phyloP scores from a whole-genome alignment of 2,888 invertebrate genomes.

The Pharmacophagus antenor region DNA sequence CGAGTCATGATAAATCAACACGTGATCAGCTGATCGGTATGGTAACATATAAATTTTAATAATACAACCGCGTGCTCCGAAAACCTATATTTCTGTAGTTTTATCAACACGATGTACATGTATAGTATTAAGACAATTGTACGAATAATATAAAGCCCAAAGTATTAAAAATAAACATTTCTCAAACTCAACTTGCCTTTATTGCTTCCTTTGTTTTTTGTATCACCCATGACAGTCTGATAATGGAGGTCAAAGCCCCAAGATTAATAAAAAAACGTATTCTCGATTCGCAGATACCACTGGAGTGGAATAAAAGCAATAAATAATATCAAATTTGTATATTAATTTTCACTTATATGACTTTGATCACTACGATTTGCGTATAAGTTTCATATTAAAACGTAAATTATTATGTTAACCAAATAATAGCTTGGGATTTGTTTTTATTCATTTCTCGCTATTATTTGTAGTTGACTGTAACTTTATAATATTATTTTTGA shows the following conservation, averaged over 20 bases:
- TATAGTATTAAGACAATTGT: not conserved
- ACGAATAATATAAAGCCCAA: not conserved
- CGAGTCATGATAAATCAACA: not conserved
- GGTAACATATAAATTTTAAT: constrained; percentile 14
- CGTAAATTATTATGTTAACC: constrained; percentile 1
- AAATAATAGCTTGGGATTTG: not conserved
- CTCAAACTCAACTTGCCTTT: constrained; percentile 13
- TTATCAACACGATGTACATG: not conserved
- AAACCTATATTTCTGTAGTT: not conserved
- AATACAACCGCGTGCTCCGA: constrained; percentile 2
- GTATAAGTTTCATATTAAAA: constrained; percentile 1
- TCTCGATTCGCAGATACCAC: constrained; percentile 29
- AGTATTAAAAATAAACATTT: not conserved
- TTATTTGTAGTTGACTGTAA: not conserved
- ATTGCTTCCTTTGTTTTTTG: constrained; percentile 24
- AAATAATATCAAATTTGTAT: constrained; percentile 25
- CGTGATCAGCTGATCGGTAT: constrained; percentile 23
- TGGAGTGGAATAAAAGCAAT: constrained; percentile 23
- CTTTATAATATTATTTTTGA: no score
- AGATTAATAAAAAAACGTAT: constrained; percentile 30
- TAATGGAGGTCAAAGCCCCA: constrained; percentile 31
- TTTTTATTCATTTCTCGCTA: not conserved
- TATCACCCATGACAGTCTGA: constrained; percentile 30
- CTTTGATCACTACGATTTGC: constrained; percentile 2
- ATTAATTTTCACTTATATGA: constrained; percentile 21